Conservation (phyloP, 2,113 vertebrate genomes). For the Drymodes brunneopygia region DNA sequence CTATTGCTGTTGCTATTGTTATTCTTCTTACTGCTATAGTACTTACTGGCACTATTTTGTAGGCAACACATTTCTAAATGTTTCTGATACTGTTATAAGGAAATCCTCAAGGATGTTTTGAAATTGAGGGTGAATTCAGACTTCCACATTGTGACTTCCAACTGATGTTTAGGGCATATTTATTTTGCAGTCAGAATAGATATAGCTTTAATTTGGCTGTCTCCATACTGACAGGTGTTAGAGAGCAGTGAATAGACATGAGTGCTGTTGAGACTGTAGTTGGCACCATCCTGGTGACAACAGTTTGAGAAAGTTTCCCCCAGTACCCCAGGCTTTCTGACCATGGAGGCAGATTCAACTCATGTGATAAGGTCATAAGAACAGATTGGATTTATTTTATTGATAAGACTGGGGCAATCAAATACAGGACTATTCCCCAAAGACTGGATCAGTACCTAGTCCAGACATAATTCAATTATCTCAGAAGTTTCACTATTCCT, state of each 20-base stretch:
- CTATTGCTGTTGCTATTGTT: no score
- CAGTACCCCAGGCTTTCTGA: neutral
- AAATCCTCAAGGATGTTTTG: neutral
- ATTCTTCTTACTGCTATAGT: neutral
- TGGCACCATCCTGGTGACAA: neutral
- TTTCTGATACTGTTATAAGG: neutral
- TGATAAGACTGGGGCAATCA: neutral
- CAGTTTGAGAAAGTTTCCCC: fast-evolving
- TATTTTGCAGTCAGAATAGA: neutral
- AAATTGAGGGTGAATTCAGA: neutral
- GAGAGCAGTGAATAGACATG: neutral
- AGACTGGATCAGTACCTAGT: neutral
- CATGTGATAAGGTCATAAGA: neutral
- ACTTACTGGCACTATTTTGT: neutral
- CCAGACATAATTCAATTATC: neutral
- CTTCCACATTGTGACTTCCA: neutral
- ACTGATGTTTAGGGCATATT: neutral
- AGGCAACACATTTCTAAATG: neutral
- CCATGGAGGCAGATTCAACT: neutral
- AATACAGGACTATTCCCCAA: neutral
- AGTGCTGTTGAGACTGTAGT: neutral
- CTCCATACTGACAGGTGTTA: neutral
- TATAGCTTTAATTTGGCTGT: neutral
- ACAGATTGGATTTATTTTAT: neutral
- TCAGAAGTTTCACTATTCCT: neutral